Evolutionary conservation across 2,113 vertebrate genomes (phyloP), one percentile per base, ranked within the genome.

Genomic region (Pavo muticus): DNA sequence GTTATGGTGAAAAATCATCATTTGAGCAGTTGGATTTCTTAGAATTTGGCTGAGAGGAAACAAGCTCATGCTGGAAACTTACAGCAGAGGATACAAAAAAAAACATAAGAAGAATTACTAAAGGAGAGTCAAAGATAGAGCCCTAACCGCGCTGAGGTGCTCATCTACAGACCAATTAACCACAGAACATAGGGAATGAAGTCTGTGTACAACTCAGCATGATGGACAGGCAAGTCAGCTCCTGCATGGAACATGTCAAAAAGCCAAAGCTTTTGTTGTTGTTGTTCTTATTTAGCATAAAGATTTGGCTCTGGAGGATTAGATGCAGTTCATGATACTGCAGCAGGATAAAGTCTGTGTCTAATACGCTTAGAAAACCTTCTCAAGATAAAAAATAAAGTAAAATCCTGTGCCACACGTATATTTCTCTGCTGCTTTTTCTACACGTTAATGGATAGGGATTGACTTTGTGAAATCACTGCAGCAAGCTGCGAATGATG

Each of bases 401-500:
- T 68, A 67, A 60, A 48, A 11, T 18, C 8, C 23, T 5, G 6
- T 48, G 19, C 37, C 12, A 37, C 47, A 16, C 0, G 29, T 59
- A 2, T 23, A 32, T 68, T 95, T 47, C 82, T 82, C 70, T 2
- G 2, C 70, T 65, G 52, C 48, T 85, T 65, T 87, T 85, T 29
- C 70, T 73, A 2, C 23, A 60, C 65, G 77, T 59, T 93, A 88
- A 91, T 52, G 59, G 87, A 64, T 65, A 65, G 60, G 54, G 54
- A 48, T 4, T 91, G 84, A 87, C 69, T 88, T 88, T 80, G 76
- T 79, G 81, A 94, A 94, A 94, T 64, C 35, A 25, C 81, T 87
- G 64, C 90, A 95, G 88, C 59, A 91, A 95, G 78, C 84, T 70
- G 74, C 89, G 81, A 92, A 91, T 70, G 84, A 89, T 71, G 42